Base-by-base conservation (phyloP, 2,797 vertebrate species). In the Ctenopoma multispine region DNA sequence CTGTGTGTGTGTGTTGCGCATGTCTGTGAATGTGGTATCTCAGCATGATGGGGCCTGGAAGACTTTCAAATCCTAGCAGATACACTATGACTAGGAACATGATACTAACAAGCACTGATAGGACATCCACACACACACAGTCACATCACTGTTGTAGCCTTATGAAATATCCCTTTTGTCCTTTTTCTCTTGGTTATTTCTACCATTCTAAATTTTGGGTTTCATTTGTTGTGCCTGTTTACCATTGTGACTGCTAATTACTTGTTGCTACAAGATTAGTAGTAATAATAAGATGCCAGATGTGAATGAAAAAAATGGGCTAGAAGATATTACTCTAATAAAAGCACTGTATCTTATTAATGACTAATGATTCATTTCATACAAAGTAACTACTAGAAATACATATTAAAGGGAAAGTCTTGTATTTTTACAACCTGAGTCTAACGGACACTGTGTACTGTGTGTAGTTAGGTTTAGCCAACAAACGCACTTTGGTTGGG, bases 1-100 rank as follows among this genome's bases (percentile, higher is more conserved):
- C 4, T 43, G 34, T 44, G 5, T 63, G 23, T 53, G 17, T 50
- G 48, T 46, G 43, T 66, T 41, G 43, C 61, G 34, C 8, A 3
- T 34, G 31, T 34, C 31, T 34, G 7, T 34, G 8, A 27, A 48
- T 43, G 44, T 51, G 40, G 41, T 3, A 34, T 65, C 41, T 53
- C 44, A 24, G 50, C 34, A 70, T 66, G 72, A 79, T 81, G 49
- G 60, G 48, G 82, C 40, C 15, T 75, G 72, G 20, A 69, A 59
- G 66, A 54, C 63, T 47, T 75, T 82, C 49, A 67, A 47, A 81
- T 61, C 43, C 3, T 13, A 27, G 50, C 55, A 78, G 75, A 75
- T 38, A 67, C 64, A 60, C 31, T 34, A 23, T 21, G 10, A 67
- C 38, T 44, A 48, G 29, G 20, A 48, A 53, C 64, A 43, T 72